Percentiles rank a stretch among this genome's conserved stretches.
Conservation (phyloP, 92 coral and sea anemone species). For the Siderastrea siderea region DNA sequence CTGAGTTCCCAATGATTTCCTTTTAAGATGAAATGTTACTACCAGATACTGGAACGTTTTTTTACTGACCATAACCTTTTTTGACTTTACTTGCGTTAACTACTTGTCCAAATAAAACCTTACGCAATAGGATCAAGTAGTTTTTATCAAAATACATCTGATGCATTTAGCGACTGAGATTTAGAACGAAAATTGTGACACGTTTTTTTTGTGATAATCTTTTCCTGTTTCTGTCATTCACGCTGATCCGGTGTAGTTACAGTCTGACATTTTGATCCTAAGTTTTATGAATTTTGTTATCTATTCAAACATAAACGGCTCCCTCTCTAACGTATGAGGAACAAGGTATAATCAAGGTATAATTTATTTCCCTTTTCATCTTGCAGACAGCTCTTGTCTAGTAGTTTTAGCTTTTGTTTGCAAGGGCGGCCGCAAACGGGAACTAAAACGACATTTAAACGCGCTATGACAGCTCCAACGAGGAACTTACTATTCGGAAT, state of each 20-base stretch:
- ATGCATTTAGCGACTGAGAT: not conserved
- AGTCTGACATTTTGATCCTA: not conserved
- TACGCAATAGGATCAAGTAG: not conserved
- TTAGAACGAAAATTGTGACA: not conserved
- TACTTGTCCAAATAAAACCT: not conserved
- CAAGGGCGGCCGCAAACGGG: conserved; percentile 20
- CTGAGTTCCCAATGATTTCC: not conserved
- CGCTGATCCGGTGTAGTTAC: not conserved
- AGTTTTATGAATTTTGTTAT: too few species aligned
- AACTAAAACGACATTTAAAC: conserved; percentile 4
- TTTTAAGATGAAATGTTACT: not conserved
- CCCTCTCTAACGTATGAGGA: not conserved
- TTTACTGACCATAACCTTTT: not conserved
- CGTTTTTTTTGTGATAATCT: not conserved
- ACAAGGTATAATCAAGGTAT: not conserved
- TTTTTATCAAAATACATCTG: not conserved
- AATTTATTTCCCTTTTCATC: not conserved
- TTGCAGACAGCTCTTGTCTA: not conserved
- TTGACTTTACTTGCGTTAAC: not conserved
- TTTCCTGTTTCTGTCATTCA: not conserved
- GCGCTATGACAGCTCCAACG: not conserved
- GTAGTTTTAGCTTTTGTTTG: not conserved
- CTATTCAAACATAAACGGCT: not conserved
- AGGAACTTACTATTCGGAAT: not conserved
- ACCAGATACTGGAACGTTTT: not conserved